Evolutionary conservation across 2,797 vertebrate genomes (phyloP), one percentile per base, ranked within the genome.

Genomic region (Octomys mimax): DNA sequence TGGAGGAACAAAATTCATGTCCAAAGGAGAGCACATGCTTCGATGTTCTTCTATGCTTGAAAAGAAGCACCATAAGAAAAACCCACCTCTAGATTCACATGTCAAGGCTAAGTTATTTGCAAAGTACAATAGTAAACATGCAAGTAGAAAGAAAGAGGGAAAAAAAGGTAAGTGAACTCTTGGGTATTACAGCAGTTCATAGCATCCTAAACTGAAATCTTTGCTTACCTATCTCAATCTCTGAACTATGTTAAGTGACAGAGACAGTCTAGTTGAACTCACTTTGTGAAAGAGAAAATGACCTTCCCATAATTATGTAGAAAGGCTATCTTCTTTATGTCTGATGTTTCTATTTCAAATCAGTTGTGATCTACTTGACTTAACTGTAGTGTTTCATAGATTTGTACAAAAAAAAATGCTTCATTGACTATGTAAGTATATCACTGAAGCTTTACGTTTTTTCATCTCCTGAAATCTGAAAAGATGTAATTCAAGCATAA

Each of bases 81-180:
- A 68, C 13, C 81, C 83, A 91, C 77, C 88, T 96, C 90, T 95
- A 46, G 9, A 77, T 92, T 96, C 52, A 94, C 59, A 92, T 94
- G 96, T 97, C 96, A 97, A 97, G 91, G 93, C 83, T 95, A 95
- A 78, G 61, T 57, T 88, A 86, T 97, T 97, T 95, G 89, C 59
- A 85, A 96, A 96, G 42, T 95, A 92, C 19, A 89, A 68, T 70
- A 91, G 77, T 87, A 89, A 96, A 87, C 31, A 81, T 66, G 19
- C 84, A 95, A 70, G 31, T 57, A 24, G 73, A 87, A 89, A 57
- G 95, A 83, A 19, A 95, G 26, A 77, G 31, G 75, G 84, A 84
- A 85, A 89, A 89, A 85, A 79, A 73, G 26, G 39, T 80, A 89
- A 90, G 66, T 89, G 90, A 93, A 61, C 96, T 92, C 57, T 94